These are phyloP conservation scores for Xylocopa sonorina DNA, from an alignment of 1,140 invertebrate genomes.

Conservation along the genomic window DNA sequence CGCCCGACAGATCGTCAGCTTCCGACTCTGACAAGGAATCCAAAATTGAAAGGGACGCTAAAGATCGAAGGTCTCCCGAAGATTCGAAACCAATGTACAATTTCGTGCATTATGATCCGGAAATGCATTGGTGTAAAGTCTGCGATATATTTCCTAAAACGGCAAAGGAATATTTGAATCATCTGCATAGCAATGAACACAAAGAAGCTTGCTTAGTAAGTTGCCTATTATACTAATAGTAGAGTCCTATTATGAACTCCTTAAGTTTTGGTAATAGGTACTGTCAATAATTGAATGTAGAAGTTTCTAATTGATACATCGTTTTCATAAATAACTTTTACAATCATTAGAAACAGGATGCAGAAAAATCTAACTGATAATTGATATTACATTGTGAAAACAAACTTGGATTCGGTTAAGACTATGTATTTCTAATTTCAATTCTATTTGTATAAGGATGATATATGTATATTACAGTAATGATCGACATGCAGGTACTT, in stretches of 20 bases:
- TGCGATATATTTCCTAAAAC: slow-evolving; percentile 93
- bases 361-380: slow-evolving; percentile 57
- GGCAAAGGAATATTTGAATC: slow-evolving; percentile 91
- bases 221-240: slow-evolving; percentile 50
- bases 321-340: slow-evolving; percentile 54
- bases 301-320: slow-evolving; percentile 27
- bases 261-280: slow-evolving; percentile 21
- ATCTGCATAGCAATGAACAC: slow-evolving; percentile 90
- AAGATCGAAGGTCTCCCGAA: slow-evolving; percentile 63
- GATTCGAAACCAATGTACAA: slow-evolving; percentile 84
- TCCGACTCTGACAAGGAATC: slow-evolving; percentile 78
- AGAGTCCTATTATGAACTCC: slow-evolving; percentile 34
- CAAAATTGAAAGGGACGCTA: slow-evolving; percentile 75
- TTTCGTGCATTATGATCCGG: slow-evolving; percentile 92
- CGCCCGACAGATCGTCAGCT: slow-evolving; percentile 71
- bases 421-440: slow-evolving; percentile 62
- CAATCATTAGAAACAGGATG: slow-evolving; percentile 58
- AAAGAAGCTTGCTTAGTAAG: slow-evolving; percentile 84
- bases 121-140: slow-evolving; percentile 93
- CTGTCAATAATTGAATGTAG: slow-evolving; percentile 35
- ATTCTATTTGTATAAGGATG: slow-evolving; percentile 66
- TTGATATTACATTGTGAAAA: slow-evolving; percentile 55
- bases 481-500: slow-evolving; percentile 62
- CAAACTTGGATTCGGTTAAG: slow-evolving; percentile 59
- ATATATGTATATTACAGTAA: slow-evolving; percentile 66